A percentile compares a stretch with the other conserved stretches of the same genome.
These are phyloP conservation scores for Melinaea marsaeus DNA, from an alignment of 2,888 invertebrate genomes.

Conservation along the genomic window DNA sequence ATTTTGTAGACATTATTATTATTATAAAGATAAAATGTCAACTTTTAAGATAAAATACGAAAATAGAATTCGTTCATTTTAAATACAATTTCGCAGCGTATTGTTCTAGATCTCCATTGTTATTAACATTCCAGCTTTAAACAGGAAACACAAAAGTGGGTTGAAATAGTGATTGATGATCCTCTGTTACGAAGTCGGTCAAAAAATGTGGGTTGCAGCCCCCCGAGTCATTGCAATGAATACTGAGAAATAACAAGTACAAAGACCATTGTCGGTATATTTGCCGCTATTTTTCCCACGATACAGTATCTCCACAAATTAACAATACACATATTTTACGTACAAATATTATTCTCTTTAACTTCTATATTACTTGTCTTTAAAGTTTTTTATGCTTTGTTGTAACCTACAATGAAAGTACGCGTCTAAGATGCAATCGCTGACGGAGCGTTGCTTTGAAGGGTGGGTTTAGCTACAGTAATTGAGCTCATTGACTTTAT, in stretches of 20 bases:
- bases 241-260: slow-evolving; percentile 43
- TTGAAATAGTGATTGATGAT: slow-evolving; percentile 27
- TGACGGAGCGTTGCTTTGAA: slow-evolving; percentile 3
- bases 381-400: slow-evolving; percentile 16
- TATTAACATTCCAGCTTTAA: slow-evolving; percentile 17
- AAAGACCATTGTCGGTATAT: slow-evolving; percentile 65
- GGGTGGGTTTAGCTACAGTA: too few relatives aligned
- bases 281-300: slow-evolving; percentile 63
- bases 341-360: slow-evolving; percentile 17
- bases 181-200: slow-evolving; percentile 23
- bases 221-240: slow-evolving; percentile 24
- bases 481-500: too few relatives aligned
- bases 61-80: slow-evolving; percentile 7
- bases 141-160: slow-evolving; percentile 26
- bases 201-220: slow-evolving; percentile 26
- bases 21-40: slow-evolving; percentile 8
- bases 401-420: slow-evolving; percentile 22
- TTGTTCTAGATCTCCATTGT: slow-evolving; percentile 13
- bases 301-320: slow-evolving; percentile 28
- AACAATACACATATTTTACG: slow-evolving; percentile 18
- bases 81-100: neutral
- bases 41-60: slow-evolving; percentile 5
- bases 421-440: slow-evolving; percentile 24
- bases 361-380: slow-evolving; percentile 3
- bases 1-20: slow-evolving; percentile 7